These are phyloP conservation scores for Melanotaenia pygmaea DNA, from an alignment of 2,797 vertebrate genomes.

Conservation along the genomic window DNA sequence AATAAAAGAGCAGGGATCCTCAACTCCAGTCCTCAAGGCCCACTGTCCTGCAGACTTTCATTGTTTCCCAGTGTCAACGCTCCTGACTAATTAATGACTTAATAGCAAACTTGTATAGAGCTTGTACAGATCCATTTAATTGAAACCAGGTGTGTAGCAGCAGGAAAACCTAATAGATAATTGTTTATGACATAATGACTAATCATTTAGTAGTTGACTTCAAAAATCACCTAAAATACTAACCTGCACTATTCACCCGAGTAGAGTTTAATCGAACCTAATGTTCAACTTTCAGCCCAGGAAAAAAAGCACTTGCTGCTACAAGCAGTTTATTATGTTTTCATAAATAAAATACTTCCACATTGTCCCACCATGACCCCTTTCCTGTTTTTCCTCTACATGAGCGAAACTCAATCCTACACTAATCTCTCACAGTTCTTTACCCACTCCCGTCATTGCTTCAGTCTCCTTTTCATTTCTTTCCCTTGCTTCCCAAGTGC, in stretches of 20 bases:
- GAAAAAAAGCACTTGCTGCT: not conserved
- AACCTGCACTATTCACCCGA: not conserved
- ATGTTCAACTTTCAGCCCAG: not conserved
- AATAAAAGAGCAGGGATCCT: no score
- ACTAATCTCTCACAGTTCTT: constrained; percentile 42
- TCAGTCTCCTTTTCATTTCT: constrained; percentile 45
- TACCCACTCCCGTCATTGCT: constrained; percentile 27
- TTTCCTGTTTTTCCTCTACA: constrained; percentile 37
- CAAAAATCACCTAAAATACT: no score
- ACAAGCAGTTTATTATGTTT: not conserved
- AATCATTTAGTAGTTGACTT: no score
- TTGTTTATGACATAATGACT: no score
- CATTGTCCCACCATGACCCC: constrained; percentile 25
- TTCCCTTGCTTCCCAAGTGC: constrained; percentile 35
- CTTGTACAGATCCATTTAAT: no score
- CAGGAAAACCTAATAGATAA: no score
- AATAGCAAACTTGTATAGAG: no score
- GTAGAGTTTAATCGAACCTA: not conserved
- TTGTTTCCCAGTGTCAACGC: no score
- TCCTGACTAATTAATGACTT: no score
- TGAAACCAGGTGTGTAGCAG: no score
- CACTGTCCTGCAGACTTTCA: no score
- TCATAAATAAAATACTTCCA: constrained; percentile 15
- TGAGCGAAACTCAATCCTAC: constrained; percentile 47
- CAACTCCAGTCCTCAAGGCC: no score